These are phyloP conservation scores for Tympanoctomys barrerae DNA, from an alignment of 2,797 vertebrate genomes.

Conservation along the genomic window DNA sequence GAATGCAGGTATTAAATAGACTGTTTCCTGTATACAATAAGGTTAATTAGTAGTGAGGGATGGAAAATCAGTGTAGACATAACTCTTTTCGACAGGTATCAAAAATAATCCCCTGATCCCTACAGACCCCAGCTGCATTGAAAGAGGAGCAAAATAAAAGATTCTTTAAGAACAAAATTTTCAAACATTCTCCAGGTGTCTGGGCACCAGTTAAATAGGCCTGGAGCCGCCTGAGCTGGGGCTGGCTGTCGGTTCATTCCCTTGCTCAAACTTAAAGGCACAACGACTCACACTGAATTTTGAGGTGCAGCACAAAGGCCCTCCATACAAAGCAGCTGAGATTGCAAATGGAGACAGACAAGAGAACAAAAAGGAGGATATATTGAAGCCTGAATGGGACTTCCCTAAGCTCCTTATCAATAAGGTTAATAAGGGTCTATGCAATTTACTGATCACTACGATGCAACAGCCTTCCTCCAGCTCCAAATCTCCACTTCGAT, in stretches of 20 bases:
- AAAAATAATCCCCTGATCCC: slow-evolving; percentile 91
- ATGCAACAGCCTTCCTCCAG: slow-evolving; percentile 85
- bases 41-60: slow-evolving; percentile 91
- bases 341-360: slow-evolving; percentile 85
- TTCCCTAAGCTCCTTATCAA: slow-evolving; percentile 91
- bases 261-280: slow-evolving; percentile 82
- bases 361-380: slow-evolving; percentile 88
- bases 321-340: slow-evolving; percentile 84
- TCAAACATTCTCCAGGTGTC: slow-evolving; percentile 90
- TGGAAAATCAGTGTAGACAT: slow-evolving; percentile 90
- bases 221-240: slow-evolving; percentile 68
- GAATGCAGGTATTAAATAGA: slow-evolving; percentile 91
- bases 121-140: slow-evolving; percentile 88
- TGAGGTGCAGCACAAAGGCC: slow-evolving; percentile 84
- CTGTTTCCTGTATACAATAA: slow-evolving; percentile 91
- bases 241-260: slow-evolving; percentile 77
- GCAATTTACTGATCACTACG: slow-evolving; percentile 90
- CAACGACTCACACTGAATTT: slow-evolving; percentile 84
- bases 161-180: slow-evolving; percentile 88
- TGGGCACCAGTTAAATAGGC: slow-evolving; percentile 81
- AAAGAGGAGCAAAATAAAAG: slow-evolving; percentile 88
- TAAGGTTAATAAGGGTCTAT: slow-evolving; percentile 92
- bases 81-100: slow-evolving; percentile 92
- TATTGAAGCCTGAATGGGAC: slow-evolving; percentile 87
- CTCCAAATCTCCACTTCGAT: slow-evolving; percentile 82